phyloP scores from a whole-genome alignment of 2,888 invertebrate species.

The Agriotes lineatus region DNA sequence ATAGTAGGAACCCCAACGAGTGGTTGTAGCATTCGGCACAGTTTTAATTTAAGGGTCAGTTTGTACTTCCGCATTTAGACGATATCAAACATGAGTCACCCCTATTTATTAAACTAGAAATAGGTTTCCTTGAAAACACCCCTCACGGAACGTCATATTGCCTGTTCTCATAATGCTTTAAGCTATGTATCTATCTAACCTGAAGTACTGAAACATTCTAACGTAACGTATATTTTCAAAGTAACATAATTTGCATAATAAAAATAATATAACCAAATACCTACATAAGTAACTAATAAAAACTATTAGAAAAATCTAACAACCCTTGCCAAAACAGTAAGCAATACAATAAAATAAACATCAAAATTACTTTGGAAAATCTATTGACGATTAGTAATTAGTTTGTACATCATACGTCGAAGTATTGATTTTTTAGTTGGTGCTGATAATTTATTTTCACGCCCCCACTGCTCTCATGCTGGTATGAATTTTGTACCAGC shows the following conservation, averaged over 20 bases:
- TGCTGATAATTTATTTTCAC: conserved; percentile 53
- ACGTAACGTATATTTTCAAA: conserved; percentile 14
- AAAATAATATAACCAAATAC: too few species aligned
- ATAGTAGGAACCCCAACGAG: too few species aligned
- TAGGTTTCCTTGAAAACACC: conserved; percentile 26
- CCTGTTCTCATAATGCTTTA: conserved; percentile 44
- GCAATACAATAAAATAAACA: too few species aligned
- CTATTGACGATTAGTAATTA: conserved; percentile 8
- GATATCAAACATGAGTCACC: conserved; percentile 19
- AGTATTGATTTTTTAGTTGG: conserved; percentile 58
- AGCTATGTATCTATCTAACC: conserved; percentile 30
- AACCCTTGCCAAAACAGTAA: too few species aligned
- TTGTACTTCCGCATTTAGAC: neutral
- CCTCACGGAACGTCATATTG: conserved; percentile 40
- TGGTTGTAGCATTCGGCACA: neutral
- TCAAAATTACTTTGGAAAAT: neutral
- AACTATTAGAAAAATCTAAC: too few species aligned
- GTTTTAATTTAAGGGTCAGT: neutral
- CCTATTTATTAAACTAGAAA: conserved; percentile 49
- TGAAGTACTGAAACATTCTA: conserved; percentile 39
- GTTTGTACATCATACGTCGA: conserved; percentile 43
- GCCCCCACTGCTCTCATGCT: conserved; percentile 41
- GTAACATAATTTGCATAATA: too few species aligned
- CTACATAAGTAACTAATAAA: too few species aligned
- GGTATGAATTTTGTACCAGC: conserved; percentile 15